Base-by-base conservation (phyloP, 2,797 vertebrate species). In the Lepilemur septentrionalis region DNA sequence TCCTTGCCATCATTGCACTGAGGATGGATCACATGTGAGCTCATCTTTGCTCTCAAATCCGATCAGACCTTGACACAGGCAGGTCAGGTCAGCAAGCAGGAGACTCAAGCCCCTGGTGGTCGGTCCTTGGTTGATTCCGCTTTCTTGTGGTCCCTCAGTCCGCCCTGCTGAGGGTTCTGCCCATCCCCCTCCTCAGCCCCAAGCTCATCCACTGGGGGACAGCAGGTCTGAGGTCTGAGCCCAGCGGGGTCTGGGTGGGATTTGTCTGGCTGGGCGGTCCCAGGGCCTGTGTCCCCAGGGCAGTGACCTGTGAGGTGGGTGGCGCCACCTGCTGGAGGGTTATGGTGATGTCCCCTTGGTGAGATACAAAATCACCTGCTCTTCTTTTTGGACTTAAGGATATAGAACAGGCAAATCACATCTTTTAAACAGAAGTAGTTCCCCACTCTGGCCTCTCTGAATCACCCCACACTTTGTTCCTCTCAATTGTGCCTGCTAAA, bases 1-100 rank as follows among this genome's bases (percentile, higher is more conserved):
- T 5, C 46, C 63, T 28, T 20, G 35, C 12, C 5, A 3, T n/a
- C n/a, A 22, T 0, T 4, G 22, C 4, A 2, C 0, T 6, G 67
- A 81, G 7, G 6, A 2, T 0, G 11, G 18, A 17, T 30, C 7
- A 5, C 12, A 1, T 0, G 15, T 46, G n/a, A 25, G 28, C 12
- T 69, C 32, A n/a, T 22, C 55, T 48, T 28, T 35, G 18, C 38
- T 22, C 30, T 89, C 23, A 6, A 5, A 35, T n/a, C 32, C 5
- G 18, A 13, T 9, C 14, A 13, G 67, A 57, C 11, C 76, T 38
- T 4, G 67, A 84, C 57, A 4, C 8, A 10, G 57, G 67, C 35
- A 32, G 22, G 30, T 25, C 22, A 3, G 20, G 12, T 41, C 13
- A 38, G n/a, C 18, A 11, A 72, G 25, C 0, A 12, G 23, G 32